Evolutionary conservation across 2,888 invertebrate genomes (phyloP).

Genomic region (Drosophila helvetica): DNA sequence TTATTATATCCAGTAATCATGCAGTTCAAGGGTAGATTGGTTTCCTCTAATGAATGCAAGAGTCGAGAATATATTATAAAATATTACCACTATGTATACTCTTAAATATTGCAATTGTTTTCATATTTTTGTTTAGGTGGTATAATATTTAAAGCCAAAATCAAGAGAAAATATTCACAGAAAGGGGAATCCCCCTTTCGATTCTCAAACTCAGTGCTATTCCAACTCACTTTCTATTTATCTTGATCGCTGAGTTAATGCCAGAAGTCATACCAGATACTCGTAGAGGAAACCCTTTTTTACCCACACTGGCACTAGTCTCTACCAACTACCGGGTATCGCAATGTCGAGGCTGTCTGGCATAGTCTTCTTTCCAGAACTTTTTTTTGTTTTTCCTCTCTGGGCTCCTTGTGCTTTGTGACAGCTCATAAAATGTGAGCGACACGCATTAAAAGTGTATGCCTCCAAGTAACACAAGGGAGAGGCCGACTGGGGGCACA

Average conservation of each 20-base stretch:
- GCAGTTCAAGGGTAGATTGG: not conserved
- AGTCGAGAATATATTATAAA: no score
- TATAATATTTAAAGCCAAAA: no score
- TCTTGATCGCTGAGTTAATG: no score
- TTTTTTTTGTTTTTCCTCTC: slow-evolving; percentile 49
- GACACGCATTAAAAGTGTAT: slow-evolving; percentile 75
- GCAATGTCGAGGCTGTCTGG: not conserved
- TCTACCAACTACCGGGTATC: not conserved
- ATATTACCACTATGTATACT: no score
- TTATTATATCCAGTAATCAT: slow-evolving; percentile 38
- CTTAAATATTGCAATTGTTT: no score
- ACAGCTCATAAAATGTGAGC: slow-evolving; percentile 79
- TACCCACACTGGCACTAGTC: not conserved
- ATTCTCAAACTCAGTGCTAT: no score
- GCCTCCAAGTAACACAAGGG: slow-evolving; percentile 27
- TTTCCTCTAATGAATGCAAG: not conserved
- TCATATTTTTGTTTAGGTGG: no score
- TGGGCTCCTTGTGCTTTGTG: slow-evolving; percentile 69
- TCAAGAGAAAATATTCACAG: no score
- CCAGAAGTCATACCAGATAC: no score
- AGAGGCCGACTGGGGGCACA: slow-evolving; percentile 12
- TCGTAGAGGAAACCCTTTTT: not conserved
- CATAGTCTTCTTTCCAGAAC: not conserved
- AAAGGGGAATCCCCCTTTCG: no score
- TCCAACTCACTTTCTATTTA: no score